Evolutionary conservation across 2,113 vertebrate species (phyloP).

Genomic region (Triplophysa dalaica): DNA sequence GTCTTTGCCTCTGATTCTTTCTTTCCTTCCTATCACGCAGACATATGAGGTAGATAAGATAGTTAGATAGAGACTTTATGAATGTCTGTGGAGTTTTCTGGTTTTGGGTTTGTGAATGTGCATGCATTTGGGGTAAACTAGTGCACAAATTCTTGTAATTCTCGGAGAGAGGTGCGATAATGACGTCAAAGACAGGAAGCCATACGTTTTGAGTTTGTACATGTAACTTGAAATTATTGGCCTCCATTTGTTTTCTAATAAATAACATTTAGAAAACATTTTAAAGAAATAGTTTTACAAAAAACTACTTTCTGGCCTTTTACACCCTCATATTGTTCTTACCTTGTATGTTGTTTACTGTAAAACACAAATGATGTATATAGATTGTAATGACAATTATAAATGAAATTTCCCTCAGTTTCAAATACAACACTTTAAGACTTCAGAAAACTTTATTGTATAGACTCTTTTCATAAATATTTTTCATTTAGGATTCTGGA

Average conservation of each 20-base stretch:
- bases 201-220: background rate
- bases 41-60: background rate
- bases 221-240: background rate
- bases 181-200: slow-evolving; percentile 45
- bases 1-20: background rate
- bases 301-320: no score
- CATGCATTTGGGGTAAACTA: slow-evolving; percentile 6
- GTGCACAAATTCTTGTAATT: background rate
- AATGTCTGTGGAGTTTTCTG: background rate
- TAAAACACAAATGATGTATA: background rate
- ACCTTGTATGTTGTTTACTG: background rate
- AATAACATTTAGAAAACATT: background rate
- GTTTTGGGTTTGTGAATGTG: background rate
- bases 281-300: no score
- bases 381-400: no score
- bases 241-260: background rate
- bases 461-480: no score
- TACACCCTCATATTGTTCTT: background rate
- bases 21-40: background rate
- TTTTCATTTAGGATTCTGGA: no score
- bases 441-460: no score
- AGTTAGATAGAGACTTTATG: background rate
- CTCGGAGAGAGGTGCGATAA: background rate
- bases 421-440: no score
- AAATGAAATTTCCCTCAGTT: no score